These are phyloP conservation scores for Cyanoliseus patagonus DNA, from an alignment of 2,113 vertebrate genomes.

Conservation along the genomic window DNA sequence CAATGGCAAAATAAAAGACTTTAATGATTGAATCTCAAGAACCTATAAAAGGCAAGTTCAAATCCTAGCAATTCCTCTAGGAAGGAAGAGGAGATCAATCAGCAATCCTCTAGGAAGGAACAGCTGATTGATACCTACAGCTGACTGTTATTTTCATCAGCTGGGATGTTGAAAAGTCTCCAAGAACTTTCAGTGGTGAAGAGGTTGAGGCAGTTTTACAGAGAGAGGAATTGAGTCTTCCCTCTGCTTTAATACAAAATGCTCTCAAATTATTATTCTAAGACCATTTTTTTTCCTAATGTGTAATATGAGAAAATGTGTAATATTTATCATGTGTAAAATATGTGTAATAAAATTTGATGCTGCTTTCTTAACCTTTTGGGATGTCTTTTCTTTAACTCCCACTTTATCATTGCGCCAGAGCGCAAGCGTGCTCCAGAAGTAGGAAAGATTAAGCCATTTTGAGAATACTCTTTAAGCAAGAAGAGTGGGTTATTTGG, in stretches of 20 bases:
- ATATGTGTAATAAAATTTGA: not conserved
- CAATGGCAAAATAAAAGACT: not conserved
- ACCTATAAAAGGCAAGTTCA: not conserved
- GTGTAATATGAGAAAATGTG: not conserved
- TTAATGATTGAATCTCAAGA: not conserved
- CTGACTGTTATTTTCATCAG: not conserved
- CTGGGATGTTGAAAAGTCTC: not conserved
- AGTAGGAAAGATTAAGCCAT: not conserved
- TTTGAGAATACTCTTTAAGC: not conserved
- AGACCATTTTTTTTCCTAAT: not conserved
- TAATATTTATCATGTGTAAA: not conserved
- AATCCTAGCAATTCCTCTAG: not conserved
- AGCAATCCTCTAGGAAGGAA: not conserved
- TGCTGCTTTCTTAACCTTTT: not conserved
- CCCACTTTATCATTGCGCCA: not conserved
- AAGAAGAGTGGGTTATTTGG: not conserved
- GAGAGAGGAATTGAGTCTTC: not conserved
- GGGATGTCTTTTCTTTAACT: not conserved
- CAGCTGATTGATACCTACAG: not conserved
- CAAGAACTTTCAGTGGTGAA: not conserved
- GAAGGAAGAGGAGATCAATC: not conserved
- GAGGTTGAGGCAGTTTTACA: not conserved
- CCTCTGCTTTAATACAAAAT: not conserved
- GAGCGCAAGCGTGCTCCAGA: not conserved
- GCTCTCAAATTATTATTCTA: not conserved